Conservation (phyloP, 2,888 invertebrate species). For the Theretra japonica region DNA sequence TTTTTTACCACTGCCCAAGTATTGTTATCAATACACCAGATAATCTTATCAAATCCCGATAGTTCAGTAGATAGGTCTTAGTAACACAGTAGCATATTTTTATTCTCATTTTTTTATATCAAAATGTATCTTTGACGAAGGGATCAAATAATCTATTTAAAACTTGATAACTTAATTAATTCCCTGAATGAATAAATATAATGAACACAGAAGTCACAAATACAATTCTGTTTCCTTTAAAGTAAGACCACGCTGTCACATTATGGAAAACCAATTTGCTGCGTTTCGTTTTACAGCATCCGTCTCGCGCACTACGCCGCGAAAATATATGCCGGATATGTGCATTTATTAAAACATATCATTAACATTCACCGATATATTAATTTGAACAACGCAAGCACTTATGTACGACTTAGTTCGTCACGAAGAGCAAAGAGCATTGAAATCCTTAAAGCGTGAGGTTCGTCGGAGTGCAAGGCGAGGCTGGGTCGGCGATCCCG, state of each 20-base stretch:
- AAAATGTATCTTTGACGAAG: neutral
- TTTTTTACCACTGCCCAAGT: neutral
- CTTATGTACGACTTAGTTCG: neutral
- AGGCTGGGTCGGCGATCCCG: slow-evolving; percentile 35
- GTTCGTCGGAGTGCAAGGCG: slow-evolving; percentile 21
- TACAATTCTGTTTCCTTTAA: no score
- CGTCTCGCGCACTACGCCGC: no score
- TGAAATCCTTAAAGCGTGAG: slow-evolving; percentile 16
- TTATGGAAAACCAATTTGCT: no score
- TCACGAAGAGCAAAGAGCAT: slow-evolving; percentile 10
- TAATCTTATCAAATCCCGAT: slow-evolving; percentile 4
- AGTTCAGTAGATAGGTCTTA: neutral
- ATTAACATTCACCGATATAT: neutral
- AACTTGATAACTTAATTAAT: neutral
- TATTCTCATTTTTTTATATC: neutral
- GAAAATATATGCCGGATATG: no score
- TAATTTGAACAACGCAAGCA: neutral
- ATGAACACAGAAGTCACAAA: no score
- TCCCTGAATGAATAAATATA: neutral
- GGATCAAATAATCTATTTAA: neutral
- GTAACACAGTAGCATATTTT: slow-evolving; percentile 14
- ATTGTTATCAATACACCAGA: neutral
- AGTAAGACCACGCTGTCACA: no score
- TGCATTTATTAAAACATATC: no score
- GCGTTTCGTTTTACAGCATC: no score